Percentiles rank a stretch among this genome's conserved stretches.
Evolutionary conservation across 2,797 vertebrate genomes (phyloP).

Genomic region (Ispidina lecontei): DNA sequence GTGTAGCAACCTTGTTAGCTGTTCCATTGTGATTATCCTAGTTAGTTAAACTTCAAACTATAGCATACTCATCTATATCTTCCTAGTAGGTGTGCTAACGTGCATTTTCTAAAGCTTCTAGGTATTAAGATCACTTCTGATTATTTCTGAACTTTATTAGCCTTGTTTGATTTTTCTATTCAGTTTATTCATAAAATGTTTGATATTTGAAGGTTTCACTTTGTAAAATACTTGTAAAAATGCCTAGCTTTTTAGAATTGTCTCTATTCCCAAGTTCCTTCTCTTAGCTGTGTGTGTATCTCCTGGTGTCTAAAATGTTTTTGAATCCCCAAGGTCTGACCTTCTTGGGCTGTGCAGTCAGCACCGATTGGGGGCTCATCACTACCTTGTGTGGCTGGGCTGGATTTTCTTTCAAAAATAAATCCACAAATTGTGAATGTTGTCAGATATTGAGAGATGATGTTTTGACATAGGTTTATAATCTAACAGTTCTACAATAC

Average conservation of each 20-base stretch:
- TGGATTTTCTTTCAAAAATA: neutral
- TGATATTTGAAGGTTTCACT: neutral
- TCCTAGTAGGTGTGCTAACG: neutral
- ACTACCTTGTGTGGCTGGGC: neutral
- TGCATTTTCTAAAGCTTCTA: neutral
- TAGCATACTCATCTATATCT: neutral
- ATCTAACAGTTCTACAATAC: neutral
- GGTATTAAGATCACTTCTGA: neutral
- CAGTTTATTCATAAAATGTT: neutral
- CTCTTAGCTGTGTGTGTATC: neutral
- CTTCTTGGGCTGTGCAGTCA: neutral
- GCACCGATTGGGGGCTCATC: neutral
- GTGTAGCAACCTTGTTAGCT: neutral
- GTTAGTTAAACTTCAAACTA: neutral
- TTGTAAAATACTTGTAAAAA: neutral
- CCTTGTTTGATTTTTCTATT: neutral
- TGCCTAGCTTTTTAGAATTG: neutral
- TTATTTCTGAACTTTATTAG: neutral
- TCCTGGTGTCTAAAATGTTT: neutral
- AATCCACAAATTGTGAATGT: neutral
- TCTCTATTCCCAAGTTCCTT: fast-evolving
- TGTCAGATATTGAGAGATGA: neutral
- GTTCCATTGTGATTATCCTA: neutral
- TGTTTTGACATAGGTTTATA: neutral
- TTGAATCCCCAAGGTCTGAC: neutral